Percentiles rank a stretch among this genome's conserved stretches.
phyloP scores from a whole-genome alignment of 1,140 invertebrate genomes.

The Hylaeus anthracinus region DNA sequence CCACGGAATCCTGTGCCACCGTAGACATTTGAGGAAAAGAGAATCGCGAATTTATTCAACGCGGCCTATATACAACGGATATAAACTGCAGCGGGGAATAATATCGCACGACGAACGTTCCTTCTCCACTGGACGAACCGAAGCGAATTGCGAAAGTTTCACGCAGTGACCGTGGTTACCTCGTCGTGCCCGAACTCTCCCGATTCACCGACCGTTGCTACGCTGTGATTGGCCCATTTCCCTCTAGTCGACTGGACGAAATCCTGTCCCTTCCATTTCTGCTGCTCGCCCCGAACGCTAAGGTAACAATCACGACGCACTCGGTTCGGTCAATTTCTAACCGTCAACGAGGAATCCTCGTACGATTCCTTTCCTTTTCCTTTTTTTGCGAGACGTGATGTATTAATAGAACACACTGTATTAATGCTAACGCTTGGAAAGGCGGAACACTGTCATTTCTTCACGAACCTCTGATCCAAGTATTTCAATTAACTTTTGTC shows the following conservation, averaged over 20 bases:
- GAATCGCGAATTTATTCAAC: neutral
- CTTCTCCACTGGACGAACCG: neutral
- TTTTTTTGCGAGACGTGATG: neutral
- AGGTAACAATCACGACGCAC: neutral
- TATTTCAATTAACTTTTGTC: neutral
- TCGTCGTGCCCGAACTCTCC: slow-evolving; percentile 31
- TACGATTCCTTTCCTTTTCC: neutral
- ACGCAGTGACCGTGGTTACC: slow-evolving; percentile 19
- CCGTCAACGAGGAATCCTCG: neutral
- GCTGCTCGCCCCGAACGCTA: neutral
- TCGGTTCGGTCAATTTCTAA: slow-evolving; percentile 3
- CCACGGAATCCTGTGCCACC: too few relatives aligned
- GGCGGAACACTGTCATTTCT: neutral
- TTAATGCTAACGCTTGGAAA: neutral
- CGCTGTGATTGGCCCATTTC: slow-evolving; percentile 35
- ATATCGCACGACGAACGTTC: neutral
- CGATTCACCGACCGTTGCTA: neutral
- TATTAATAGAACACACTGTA: slow-evolving; percentile 7
- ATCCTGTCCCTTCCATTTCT: neutral
- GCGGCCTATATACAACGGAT: slow-evolving; percentile 39
- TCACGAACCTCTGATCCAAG: neutral
- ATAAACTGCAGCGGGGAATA: slow-evolving; percentile 40
- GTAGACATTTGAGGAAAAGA: too few relatives aligned
- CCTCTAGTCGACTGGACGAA: slow-evolving; percentile 9
- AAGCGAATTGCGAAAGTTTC: slow-evolving; percentile 35